A percentile compares a stretch with the other conserved stretches of the same genome.
phyloP scores from a whole-genome alignment of 2,797 vertebrate genomes.

The Anguilla pacifica region DNA sequence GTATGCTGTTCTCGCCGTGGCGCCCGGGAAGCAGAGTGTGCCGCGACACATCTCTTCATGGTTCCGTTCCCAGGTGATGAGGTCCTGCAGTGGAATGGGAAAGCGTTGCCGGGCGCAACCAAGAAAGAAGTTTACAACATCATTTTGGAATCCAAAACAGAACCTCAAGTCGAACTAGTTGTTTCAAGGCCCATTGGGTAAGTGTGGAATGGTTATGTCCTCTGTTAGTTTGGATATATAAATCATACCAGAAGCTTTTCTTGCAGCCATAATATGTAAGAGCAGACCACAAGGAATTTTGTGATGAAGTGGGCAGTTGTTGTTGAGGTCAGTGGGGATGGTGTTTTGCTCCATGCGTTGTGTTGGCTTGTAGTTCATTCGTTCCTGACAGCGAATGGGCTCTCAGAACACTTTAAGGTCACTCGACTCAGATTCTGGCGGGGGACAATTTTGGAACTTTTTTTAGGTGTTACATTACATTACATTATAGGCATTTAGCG shows the following conservation, averaged over 20 bases:
- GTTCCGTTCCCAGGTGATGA: slow-evolving; percentile 83
- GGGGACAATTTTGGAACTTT: neutral
- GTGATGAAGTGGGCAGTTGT: neutral
- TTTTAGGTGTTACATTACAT: neutral
- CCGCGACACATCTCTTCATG: neutral
- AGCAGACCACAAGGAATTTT: neutral
- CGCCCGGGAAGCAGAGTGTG: neutral
- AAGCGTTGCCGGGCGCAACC: slow-evolving; percentile 93
- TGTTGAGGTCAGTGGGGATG: neutral
- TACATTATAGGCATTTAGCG: too few relatives aligned
- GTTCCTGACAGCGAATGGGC: neutral
- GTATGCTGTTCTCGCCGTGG: neutral
- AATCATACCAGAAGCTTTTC: neutral
- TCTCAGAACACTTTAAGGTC: neutral
- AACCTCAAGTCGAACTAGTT: slow-evolving; percentile 97
- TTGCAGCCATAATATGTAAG: neutral
- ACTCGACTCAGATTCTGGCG: neutral
- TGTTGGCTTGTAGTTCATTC: neutral
- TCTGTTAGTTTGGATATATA: neutral
- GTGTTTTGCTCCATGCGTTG: neutral
- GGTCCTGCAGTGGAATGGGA: slow-evolving; percentile 98
- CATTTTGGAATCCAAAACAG: slow-evolving; percentile 96
- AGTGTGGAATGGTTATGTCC: slow-evolving; percentile 58
- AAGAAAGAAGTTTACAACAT: slow-evolving; percentile 99
- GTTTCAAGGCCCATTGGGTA: slow-evolving; percentile 99